Evolutionary conservation across 2,113 vertebrate species (phyloP).

Genomic region (Cochlearius cochlearius): DNA sequence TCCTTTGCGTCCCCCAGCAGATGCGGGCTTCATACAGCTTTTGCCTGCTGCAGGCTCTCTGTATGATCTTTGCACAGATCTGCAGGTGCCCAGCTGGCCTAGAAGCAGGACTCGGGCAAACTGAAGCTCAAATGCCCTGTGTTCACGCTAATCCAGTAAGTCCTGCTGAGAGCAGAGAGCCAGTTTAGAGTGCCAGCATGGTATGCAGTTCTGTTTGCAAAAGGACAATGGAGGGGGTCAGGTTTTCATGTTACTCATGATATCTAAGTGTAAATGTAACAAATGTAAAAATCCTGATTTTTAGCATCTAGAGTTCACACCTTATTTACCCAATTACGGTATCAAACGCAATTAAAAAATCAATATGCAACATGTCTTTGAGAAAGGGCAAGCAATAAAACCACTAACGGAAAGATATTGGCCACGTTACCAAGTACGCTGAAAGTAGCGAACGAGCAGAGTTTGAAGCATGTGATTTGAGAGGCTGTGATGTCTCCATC

Average conservation of each 20-base stretch:
- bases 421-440: rapidly evolving
- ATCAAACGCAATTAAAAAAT: neutral
- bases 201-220: neutral
- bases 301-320: rapidly evolving
- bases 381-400: neutral
- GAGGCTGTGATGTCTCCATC: neutral
- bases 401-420: neutral
- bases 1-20: neutral
- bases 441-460: neutral
- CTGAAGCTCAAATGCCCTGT: neutral
- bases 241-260: neutral
- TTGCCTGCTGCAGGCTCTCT: neutral
- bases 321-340: neutral
- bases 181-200: neutral
- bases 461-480: neutral
- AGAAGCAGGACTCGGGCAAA: neutral
- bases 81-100: neutral
- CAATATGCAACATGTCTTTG: neutral
- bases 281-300: neutral
- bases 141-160: neutral
- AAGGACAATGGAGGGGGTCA: neutral
- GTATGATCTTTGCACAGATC: neutral
- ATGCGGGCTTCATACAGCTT: neutral
- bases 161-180: neutral
- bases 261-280: neutral